Conservation (phyloP, 2,113 vertebrate genomes). For the Onychostruthus taczanowskii region DNA sequence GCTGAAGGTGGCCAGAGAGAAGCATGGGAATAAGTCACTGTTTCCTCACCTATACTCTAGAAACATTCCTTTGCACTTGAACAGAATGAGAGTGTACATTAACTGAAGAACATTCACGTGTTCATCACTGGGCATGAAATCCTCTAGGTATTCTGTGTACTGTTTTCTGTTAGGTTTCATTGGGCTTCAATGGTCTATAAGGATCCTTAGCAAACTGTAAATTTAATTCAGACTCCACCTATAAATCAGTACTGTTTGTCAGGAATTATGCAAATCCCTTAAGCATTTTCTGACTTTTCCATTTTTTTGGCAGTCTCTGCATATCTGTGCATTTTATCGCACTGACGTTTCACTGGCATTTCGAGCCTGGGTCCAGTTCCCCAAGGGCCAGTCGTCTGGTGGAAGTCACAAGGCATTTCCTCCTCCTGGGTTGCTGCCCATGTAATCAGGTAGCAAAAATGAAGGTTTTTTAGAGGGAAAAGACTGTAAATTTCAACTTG, state of each 20-base stretch:
- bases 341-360: not conserved
- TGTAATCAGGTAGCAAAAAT: not conserved
- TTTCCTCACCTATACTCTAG: not conserved
- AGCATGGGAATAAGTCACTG: not conserved
- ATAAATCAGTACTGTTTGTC: not conserved
- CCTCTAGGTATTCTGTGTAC: not conserved
- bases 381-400: not conserved
- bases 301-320: not conserved
- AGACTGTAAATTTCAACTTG: not conserved
- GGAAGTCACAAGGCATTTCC: constrained; percentile 33
- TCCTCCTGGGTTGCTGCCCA: not conserved
- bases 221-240: not conserved
- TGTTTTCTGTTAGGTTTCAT: not conserved
- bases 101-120: not conserved
- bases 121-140: not conserved
- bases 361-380: not conserved
- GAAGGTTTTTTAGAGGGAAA: not conserved
- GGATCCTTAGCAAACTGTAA: not conserved
- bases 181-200: not conserved
- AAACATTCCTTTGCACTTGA: not conserved
- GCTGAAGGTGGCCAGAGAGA: not conserved
- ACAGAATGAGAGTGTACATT: not conserved
- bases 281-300: constrained; percentile 15
- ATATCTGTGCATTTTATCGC: not conserved
- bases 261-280: constrained; percentile 16